A percentile compares a stretch with the other conserved stretches of the same genome.
Conservation (phyloP, 2,113 vertebrate species). For the Phalacrocorax pelagicus region DNA sequence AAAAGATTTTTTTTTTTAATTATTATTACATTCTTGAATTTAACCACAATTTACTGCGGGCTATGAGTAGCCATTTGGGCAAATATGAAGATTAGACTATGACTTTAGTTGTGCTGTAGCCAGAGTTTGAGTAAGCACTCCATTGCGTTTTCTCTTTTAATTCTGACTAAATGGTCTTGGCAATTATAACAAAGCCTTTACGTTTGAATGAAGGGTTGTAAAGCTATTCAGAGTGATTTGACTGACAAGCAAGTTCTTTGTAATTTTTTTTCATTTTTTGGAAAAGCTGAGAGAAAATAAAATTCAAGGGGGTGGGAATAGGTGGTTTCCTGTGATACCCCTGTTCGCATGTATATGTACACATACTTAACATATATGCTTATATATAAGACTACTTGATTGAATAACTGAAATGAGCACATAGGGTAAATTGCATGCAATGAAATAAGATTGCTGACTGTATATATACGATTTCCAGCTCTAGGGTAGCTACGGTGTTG, state of each 20-base stretch:
- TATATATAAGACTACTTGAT: neutral
- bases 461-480: neutral
- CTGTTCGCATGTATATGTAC: neutral
- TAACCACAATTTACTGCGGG: neutral
- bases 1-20: neutral
- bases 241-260: constrained; percentile 48
- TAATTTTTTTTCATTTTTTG: neutral
- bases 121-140: constrained; percentile 11
- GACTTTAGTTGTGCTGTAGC: neutral
- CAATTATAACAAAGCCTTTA: constrained; percentile 65
- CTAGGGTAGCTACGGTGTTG: neutral
- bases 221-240: constrained; percentile 56
- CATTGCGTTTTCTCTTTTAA: constrained; percentile 54
- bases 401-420: neutral
- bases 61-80: neutral
- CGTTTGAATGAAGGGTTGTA: constrained; percentile 68
- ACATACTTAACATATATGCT: neutral
- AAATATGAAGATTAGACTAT: neutral
- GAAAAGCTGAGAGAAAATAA: constrained; percentile 8
- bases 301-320: neutral
- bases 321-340: neutral
- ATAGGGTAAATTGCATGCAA: neutral
- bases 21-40: neutral
- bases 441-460: neutral
- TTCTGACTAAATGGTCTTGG: constrained; percentile 61